Evolutionary conservation across 2,113 vertebrate species (phyloP).

Genomic region (Nasalis larvatus): DNA sequence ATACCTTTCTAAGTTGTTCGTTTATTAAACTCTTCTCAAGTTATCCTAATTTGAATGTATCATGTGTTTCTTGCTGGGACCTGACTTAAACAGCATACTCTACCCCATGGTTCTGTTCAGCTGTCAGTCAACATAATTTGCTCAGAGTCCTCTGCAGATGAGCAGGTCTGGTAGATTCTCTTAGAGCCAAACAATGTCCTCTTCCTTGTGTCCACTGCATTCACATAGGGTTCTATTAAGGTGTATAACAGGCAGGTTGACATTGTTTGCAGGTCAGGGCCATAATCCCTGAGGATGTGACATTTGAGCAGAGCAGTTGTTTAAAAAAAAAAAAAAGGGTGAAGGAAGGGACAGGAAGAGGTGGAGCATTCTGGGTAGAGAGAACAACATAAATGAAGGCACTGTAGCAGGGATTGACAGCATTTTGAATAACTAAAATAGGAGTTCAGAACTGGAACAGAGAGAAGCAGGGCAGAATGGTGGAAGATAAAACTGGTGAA

Average conservation of each 20-base stretch:
- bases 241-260: not conserved
- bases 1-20: not conserved
- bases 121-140: not conserved
- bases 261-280: not conserved
- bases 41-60: not conserved
- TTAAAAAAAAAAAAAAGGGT: not conserved
- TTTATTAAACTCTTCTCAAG: not conserved
- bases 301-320: not conserved
- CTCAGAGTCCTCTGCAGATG: not conserved
- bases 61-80: not conserved
- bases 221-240: not conserved
- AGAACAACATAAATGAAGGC: not conserved
- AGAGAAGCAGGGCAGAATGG: not conserved
- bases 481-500: not conserved
- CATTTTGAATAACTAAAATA: not conserved
- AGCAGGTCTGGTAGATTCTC: not conserved
- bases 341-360: not conserved
- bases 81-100: not conserved
- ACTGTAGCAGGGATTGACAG: not conserved
- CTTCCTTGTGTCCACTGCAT: not conserved
- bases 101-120: not conserved
- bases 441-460: not conserved
- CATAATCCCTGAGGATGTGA: not conserved
- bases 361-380: not conserved
- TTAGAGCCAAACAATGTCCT: not conserved